Evolutionary conservation across 2,113 vertebrate genomes (phyloP), one percentile per base, ranked within the genome.

Genomic region (Syngnathus floridae): DNA sequence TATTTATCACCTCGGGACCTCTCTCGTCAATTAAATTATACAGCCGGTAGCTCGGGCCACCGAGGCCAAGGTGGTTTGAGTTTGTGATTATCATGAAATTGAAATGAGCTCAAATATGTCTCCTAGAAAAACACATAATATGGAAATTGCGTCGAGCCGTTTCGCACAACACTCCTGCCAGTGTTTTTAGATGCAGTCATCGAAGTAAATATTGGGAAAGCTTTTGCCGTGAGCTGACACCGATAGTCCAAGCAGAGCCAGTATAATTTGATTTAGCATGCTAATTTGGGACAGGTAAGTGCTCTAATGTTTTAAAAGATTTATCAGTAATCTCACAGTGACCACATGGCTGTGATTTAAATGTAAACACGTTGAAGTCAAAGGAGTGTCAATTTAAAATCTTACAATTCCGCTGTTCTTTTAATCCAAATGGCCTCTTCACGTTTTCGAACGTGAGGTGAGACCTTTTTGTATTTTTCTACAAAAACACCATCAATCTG

Each of bases 291-390:
- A 17, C 1, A n/a, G 56, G 2, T 81, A 76, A 84, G 62, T 81
- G 78, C 75, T 71, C 54, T 54, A 81, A 84, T 78, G 69, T 70
- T 83, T 64, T 76, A 62, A 80, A 80, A 80, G 78, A 26, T 40
- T 52, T 62, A 64, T 58, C 36, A 38, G 31, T 75, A 67, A 67
- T 60, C 69, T 66, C 46, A 51, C 38, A 65, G 12, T 62, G 16
- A 56, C 41, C 14, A 56, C 12, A 13, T 2, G 8, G 26, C 2
- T 31, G 26, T 31, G 26, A 31, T 31, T 31, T 31, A 31, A 3
- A 31, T 31, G 26, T 31, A 31, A 26, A 26, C 3, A 26, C 26
- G 26, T 26, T 26, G 8, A 38, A 38, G 37, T 5, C 7, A 40
- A 10, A 9, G 38, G 1, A 9, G 40, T 41, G 9, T 41, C 40